phyloP scores from a whole-genome alignment of 2,113 vertebrate species.

The Arenaria interpres region DNA sequence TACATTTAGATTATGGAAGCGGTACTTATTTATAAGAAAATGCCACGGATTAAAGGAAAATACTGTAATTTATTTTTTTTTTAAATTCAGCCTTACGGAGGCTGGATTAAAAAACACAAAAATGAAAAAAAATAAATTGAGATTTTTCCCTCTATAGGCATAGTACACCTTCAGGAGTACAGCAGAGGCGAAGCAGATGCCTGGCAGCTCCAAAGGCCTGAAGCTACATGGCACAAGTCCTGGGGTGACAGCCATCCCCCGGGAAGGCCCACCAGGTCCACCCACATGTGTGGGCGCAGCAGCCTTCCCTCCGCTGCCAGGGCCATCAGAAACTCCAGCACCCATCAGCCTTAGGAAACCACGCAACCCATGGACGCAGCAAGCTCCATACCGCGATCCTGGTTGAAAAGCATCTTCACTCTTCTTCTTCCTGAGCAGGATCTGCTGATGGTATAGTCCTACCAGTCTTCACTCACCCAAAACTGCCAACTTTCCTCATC shows the following conservation, averaged over 20 bases:
- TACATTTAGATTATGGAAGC: background rate
- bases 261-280: background rate
- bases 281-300: background rate
- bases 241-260: accelerated
- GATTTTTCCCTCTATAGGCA: background rate
- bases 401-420: background rate
- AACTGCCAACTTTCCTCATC: background rate
- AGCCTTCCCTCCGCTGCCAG: background rate
- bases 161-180: background rate
- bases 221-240: background rate
- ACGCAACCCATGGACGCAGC: background rate
- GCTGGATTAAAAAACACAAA: background rate
- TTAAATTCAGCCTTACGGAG: background rate
- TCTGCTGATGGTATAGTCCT: background rate
- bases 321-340: background rate
- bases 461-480: background rate
- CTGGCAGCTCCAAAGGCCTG: background rate
- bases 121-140: too few relatives aligned
- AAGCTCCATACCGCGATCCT: background rate
- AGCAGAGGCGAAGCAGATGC: background rate
- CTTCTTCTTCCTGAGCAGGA: background rate
- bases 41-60: background rate
- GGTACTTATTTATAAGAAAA: background rate
- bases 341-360: background rate
- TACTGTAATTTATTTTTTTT: too few relatives aligned